Base-by-base conservation (phyloP, 2,888 invertebrate genomes). In the Cheilosia scutellata region DNA sequence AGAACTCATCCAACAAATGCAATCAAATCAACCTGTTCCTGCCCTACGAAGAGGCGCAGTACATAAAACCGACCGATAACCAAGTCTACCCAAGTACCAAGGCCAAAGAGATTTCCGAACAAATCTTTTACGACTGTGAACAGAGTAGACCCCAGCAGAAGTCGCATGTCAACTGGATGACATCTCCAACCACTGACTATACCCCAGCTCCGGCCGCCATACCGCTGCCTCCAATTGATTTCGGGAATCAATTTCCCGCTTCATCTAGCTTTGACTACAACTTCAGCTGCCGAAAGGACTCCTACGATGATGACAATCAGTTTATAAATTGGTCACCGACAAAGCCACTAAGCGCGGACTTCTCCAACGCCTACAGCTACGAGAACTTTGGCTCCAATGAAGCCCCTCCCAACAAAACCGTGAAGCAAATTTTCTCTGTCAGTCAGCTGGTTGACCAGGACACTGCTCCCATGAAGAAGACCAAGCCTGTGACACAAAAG, bases 391-490 rank as follows among this genome's bases (percentile, higher is more conserved):
- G 87, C 2, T 77, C 87, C 2, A 82, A 62, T 7, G 82, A 78
- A 71, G 68, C 82, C 0, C 87, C 86, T 5, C 88, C 87, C 3
- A 86, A 92, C 33, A 93, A 93, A 66, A 82, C 72, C 0, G 76
- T 82, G 0, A 86, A 86, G 25, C 86, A 86, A 37, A 95, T 95
- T 80, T 90, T 95, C 7, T 95, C 95, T 0, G 95, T 95, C 0
- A 95, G 95, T 89, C 95, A 95, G 80, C 89, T 95, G n/a, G 95
- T 95, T 2, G 95, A 94, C 5, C 88, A 75, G 16, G 58, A 58
- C 5, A 33, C 42, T 2, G n/a, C 89, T 4, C 91, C 91, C 11
- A 29, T 62, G 40, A 87, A 79, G 72, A 86, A 78, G 27, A 29
- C 47, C 31, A 80, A 80, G n/a, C 9, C 33, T 16, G 2, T 60